Evolutionary conservation across 2,888 invertebrate genomes (phyloP).

Genomic region (Heliconius cydno): DNA sequence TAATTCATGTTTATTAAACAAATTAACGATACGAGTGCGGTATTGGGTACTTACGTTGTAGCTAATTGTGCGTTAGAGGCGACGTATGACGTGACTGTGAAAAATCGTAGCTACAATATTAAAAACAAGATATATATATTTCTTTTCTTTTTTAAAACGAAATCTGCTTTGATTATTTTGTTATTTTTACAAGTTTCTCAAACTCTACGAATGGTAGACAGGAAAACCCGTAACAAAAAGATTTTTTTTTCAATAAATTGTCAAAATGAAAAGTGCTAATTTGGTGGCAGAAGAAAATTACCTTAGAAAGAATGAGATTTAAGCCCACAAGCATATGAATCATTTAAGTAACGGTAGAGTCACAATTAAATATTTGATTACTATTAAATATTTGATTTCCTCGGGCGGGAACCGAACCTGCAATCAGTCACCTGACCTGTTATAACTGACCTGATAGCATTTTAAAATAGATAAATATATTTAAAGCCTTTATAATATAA

Average conservation of each 20-base stretch:
- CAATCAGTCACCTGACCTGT: too few relatives aligned
- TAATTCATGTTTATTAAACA: slow-evolving; percentile 81
- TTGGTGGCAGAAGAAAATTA: not conserved
- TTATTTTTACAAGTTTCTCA: not conserved
- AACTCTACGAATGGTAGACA: not conserved
- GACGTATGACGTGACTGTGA: slow-evolving; percentile 33
- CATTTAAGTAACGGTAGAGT: not conserved
- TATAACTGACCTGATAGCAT: not conserved
- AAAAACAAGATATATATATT: not conserved
- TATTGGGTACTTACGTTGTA: slow-evolving; percentile 50
- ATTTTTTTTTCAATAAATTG: too few relatives aligned
- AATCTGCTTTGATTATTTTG: not conserved
- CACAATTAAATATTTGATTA: not conserved
- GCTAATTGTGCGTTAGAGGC: slow-evolving; percentile 49
- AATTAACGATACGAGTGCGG: slow-evolving; percentile 66
- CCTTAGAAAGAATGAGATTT: not conserved
- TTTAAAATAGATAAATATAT: not conserved
- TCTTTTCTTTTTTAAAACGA: not conserved
- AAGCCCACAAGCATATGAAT: not conserved
- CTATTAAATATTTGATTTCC: not conserved
- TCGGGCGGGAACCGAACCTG: too few relatives aligned
- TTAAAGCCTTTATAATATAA: not conserved
- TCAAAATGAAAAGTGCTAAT: too few relatives aligned
- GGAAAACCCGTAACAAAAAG: too few relatives aligned
- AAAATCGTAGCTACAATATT: slow-evolving; percentile 20